Evolutionary conservation across 30 jellyfish, hydroid and myxozoan genomes (phyloP).

Genomic region (Euphysa ruthae): DNA sequence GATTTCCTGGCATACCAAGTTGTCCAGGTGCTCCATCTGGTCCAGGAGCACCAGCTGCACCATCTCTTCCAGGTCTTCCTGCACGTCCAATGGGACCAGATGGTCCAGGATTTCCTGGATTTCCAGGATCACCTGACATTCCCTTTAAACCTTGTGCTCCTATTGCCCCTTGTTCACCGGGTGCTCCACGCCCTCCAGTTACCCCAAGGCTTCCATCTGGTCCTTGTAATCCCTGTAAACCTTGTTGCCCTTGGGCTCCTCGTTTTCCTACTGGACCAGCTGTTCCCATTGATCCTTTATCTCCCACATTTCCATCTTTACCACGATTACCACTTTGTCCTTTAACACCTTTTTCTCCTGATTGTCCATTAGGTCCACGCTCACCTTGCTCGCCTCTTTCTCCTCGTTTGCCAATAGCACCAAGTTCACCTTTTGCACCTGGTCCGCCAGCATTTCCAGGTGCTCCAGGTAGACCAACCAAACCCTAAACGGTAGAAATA

Average conservation of each 20-base stretch:
- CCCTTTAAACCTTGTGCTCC: constrained; percentile 40
- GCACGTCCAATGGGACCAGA: constrained; percentile 57
- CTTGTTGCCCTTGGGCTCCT: constrained; percentile 37
- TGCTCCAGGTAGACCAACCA: constrained; percentile 43
- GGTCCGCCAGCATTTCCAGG: constrained; percentile 46
- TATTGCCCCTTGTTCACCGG: constrained; percentile 46
- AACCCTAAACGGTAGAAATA: constrained; percentile 52
- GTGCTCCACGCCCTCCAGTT: constrained; percentile 62
- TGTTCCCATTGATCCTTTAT: constrained; percentile 45
- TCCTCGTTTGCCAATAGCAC: constrained; percentile 43
- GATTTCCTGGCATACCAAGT: constrained; percentile 54
- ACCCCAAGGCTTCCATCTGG: constrained; percentile 61
- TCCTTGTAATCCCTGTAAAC: constrained; percentile 46
- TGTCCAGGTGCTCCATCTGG: constrained; percentile 58
- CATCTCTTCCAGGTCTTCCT: constrained; percentile 37
- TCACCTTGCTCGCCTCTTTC: constrained; percentile 62
- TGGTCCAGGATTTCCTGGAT: constrained; percentile 55
- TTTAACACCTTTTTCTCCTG: constrained; percentile 44
- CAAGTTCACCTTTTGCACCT: constrained; percentile 48
- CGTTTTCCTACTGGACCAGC: constrained; percentile 45
- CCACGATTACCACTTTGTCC: constrained; percentile 60
- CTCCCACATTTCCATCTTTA: constrained; percentile 35
- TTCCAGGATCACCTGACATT: constrained; percentile 51
- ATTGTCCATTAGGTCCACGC: constrained; percentile 22
- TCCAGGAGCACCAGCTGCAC: constrained; percentile 45